Conservation (phyloP, 2,797 vertebrate genomes). For the Hybognathus amarus region DNA sequence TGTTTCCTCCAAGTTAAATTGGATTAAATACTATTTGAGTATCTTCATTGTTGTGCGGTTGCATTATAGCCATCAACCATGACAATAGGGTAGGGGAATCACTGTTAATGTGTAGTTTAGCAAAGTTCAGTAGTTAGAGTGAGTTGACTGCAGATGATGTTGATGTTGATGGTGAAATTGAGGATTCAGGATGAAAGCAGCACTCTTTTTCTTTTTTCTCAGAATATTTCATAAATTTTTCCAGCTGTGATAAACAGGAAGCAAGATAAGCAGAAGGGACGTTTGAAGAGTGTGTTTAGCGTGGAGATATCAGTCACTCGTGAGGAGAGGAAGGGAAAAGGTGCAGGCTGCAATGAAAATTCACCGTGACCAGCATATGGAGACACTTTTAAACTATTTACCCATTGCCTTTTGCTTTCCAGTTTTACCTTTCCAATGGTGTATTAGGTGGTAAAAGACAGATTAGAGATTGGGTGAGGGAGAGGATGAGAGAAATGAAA, state of each 20-base stretch:
- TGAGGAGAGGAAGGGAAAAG: neutral
- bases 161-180: neutral
- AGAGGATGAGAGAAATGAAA: neutral
- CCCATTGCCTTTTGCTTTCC: neutral
- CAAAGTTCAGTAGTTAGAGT: neutral
- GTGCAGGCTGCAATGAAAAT: neutral
- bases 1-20: too few species aligned
- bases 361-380: neutral
- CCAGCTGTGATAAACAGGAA: constrained; percentile 15
- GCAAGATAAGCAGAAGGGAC: constrained; percentile 3
- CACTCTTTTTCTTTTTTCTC: neutral
- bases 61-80: neutral
- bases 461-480: constrained; percentile 37
- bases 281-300: neutral
- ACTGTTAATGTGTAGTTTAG: constrained; percentile 2
- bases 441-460: constrained; percentile 26
- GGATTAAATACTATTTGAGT: too few species aligned
- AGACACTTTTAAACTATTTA: neutral
- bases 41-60: too few species aligned
- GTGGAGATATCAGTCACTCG: neutral
- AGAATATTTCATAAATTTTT: constrained; percentile 1
- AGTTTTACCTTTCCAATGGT: neutral
- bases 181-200: neutral
- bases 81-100: neutral
- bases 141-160: neutral